phyloP scores from a whole-genome alignment of 1,140 invertebrate species.

The Brachionus asplanchnoidis region DNA sequence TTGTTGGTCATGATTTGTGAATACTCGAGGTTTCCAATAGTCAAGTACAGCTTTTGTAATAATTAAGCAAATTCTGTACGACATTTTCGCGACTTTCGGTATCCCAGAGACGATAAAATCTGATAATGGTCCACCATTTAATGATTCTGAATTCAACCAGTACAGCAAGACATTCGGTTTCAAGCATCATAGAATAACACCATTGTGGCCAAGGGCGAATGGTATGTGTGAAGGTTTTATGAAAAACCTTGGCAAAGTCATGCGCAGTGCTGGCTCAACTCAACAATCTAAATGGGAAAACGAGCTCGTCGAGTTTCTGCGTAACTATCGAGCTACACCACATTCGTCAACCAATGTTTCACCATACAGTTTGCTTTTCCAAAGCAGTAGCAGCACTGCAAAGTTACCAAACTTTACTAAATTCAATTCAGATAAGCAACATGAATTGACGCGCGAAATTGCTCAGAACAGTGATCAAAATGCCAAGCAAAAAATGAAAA shows the following conservation, averaged over 20 bases:
- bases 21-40: background rate
- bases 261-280: background rate
- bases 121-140: slow-evolving; percentile 45
- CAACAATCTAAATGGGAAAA: background rate
- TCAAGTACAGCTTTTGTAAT: background rate
- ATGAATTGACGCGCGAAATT: background rate
- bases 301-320: background rate
- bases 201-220: background rate
- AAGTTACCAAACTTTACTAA: background rate
- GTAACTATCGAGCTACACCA: background rate
- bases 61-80: slow-evolving; percentile 39
- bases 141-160: slow-evolving; percentile 41
- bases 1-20: background rate
- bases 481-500: background rate
- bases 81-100: slow-evolving; percentile 44
- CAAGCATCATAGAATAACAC: background rate
- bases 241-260: background rate
- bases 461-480: background rate
- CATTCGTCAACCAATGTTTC: background rate
- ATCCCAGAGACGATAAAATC: slow-evolving; percentile 44
- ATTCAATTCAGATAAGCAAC: background rate
- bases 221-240: background rate
- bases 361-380: background rate
- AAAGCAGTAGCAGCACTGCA: background rate
- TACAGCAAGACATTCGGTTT: slow-evolving; percentile 42